Percentiles rank a stretch among this genome's conserved stretches.
phyloP scores from a whole-genome alignment of 2,113 vertebrate genomes.

The Mesitornis unicolor region DNA sequence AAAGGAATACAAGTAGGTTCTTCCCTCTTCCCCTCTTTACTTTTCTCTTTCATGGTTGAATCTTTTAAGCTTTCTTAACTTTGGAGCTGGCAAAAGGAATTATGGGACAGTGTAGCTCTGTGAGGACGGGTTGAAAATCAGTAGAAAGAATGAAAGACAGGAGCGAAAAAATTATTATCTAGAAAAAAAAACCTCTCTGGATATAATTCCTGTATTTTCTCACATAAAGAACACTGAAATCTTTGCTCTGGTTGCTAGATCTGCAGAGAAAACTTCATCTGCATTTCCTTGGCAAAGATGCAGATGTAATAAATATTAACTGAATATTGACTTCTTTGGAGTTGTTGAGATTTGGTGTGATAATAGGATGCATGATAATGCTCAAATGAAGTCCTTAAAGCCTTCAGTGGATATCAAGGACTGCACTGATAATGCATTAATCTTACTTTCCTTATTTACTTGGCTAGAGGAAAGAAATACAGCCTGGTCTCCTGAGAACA shows the following conservation, averaged over 20 bases:
- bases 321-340: constrained; percentile 25
- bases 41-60: not conserved
- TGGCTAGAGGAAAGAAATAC: not conserved
- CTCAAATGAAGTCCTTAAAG: not conserved
- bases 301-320: constrained; percentile 49
- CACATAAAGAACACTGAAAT: not conserved
- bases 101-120: not conserved
- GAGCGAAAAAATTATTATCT: not conserved
- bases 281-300: not conserved
- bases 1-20: not conserved
- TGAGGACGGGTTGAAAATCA: not conserved
- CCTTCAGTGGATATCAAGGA: not conserved
- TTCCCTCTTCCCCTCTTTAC: rapidly evolving
- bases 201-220: not conserved
- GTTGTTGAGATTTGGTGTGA: not conserved
- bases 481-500: not conserved
- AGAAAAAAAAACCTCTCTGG: not conserved
- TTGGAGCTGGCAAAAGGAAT: not conserved
- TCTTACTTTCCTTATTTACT: not conserved
- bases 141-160: not conserved
- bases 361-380: not conserved
- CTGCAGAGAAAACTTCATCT: not conserved
- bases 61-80: not conserved
- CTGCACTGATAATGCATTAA: not conserved
- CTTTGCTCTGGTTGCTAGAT: not conserved